These are phyloP conservation scores for Sitobion miscanthi DNA, from an alignment of 1,140 invertebrate species.

Conservation along the genomic window DNA sequence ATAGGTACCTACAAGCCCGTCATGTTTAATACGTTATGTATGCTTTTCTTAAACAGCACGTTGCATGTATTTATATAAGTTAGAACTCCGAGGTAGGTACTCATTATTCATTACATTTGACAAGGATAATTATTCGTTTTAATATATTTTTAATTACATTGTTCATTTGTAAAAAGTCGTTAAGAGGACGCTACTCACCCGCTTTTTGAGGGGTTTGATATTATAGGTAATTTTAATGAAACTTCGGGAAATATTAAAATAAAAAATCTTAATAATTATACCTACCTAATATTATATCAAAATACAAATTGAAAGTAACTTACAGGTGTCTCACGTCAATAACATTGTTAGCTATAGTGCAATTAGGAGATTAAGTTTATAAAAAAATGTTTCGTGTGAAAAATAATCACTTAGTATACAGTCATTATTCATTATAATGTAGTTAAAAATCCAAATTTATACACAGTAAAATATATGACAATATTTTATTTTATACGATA, in stretches of 20 bases:
- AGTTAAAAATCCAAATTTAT: neutral
- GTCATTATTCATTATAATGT: neutral
- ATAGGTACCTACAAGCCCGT: neutral
- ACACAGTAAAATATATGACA: neutral
- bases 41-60: too few relatives aligned
- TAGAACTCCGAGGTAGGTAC: too few relatives aligned
- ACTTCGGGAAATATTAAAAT: too few relatives aligned
- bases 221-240: neutral
- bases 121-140: too few relatives aligned
- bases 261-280: neutral
- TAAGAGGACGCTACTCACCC: too few relatives aligned
- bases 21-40: neutral
- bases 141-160: too few relatives aligned
- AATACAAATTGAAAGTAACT: neutral
- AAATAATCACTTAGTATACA: neutral
- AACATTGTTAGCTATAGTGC: neutral
- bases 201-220: neutral
- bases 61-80: too few relatives aligned
- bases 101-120: too few relatives aligned
- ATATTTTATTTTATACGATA: neutral
- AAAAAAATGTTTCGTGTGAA: neutral
- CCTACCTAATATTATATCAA: neutral
- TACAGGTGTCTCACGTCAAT: too few relatives aligned
- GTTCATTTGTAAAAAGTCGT: too few relatives aligned
- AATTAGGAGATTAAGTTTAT: neutral